Conservation (phyloP, 2,113 vertebrate species). For the Corythornis madagascariensis region DNA sequence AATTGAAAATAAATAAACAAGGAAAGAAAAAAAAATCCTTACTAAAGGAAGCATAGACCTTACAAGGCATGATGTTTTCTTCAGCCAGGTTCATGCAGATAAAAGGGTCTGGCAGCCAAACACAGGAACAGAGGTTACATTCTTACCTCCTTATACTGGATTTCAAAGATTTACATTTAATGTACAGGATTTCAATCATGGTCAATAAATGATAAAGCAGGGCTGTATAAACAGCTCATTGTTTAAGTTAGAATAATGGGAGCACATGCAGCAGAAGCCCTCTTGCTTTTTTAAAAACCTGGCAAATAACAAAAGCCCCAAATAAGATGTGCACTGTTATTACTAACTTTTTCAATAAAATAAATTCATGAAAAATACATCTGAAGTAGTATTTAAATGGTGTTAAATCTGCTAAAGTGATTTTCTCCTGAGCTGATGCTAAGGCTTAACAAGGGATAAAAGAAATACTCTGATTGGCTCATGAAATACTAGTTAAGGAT, state of each 20-base stretch:
- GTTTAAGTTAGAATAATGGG: constrained; percentile 26
- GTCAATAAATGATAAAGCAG: constrained; percentile 37
- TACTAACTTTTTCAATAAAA: constrained; percentile 49
- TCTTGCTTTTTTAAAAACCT: neutral
- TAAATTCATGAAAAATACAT: constrained; percentile 55
- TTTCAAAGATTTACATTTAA: constrained; percentile 39
- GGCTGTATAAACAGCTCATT: constrained; percentile 18
- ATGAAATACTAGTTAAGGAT: constrained; percentile 63
- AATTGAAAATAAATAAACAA: neutral
- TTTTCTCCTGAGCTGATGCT: constrained; percentile 65
- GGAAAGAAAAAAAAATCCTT: neutral
- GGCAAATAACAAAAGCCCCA: neutral
- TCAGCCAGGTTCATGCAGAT: neutral
- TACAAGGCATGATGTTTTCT: neutral
- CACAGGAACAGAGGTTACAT: constrained; percentile 22
- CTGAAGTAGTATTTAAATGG: constrained; percentile 60
- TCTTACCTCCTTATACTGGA: constrained; percentile 31
- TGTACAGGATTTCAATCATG: constrained; percentile 21
- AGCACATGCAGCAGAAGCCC: neutral
- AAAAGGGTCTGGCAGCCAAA: constrained; percentile 1
- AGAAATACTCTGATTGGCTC: constrained; percentile 63
- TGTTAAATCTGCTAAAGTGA: constrained; percentile 65
- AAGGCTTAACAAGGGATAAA: constrained; percentile 58
- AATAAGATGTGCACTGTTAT: constrained; percentile 1
- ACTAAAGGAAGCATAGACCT: neutral